Conservation (phyloP, 2,113 vertebrate genomes). For the Hylia prasina region DNA sequence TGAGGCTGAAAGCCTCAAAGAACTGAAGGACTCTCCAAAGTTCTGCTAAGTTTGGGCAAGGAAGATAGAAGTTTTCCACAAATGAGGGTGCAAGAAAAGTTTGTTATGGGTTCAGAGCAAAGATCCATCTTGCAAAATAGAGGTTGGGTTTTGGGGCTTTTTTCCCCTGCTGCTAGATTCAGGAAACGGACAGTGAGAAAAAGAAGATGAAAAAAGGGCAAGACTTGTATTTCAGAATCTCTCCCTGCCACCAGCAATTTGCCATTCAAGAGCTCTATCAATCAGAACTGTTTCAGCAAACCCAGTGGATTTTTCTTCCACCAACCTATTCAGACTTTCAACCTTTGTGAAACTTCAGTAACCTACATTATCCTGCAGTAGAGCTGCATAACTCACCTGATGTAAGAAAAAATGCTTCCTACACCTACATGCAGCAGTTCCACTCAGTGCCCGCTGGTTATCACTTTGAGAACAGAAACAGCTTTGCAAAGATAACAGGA, state of each 20-base stretch:
- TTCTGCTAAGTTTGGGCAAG: neutral
- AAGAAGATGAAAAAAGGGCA: neutral
- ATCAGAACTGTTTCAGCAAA: neutral
- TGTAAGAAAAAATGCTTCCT: neutral
- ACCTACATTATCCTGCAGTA: neutral
- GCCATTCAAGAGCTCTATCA: neutral
- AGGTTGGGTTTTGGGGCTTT: neutral
- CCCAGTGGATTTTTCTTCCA: neutral
- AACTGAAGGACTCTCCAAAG: neutral
- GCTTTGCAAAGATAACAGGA: neutral
- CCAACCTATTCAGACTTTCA: neutral
- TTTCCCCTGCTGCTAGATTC: neutral
- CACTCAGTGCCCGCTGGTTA: neutral
- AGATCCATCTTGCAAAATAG: neutral
- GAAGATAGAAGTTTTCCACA: neutral
- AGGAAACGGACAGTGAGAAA: neutral
- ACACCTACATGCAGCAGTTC: neutral
- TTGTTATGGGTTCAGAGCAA: neutral
- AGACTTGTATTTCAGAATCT: neutral
- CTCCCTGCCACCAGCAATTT: neutral
- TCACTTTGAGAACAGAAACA: fast-evolving
- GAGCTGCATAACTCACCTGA: neutral
- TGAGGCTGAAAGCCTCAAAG: neutral
- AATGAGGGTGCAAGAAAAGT: neutral
- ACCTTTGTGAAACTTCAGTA: neutral